A percentile compares a stretch with the other conserved stretches of the same genome.
These are phyloP conservation scores for Arctopsyche grandis DNA, from an alignment of 1,140 invertebrate genomes.

Conservation along the genomic window DNA sequence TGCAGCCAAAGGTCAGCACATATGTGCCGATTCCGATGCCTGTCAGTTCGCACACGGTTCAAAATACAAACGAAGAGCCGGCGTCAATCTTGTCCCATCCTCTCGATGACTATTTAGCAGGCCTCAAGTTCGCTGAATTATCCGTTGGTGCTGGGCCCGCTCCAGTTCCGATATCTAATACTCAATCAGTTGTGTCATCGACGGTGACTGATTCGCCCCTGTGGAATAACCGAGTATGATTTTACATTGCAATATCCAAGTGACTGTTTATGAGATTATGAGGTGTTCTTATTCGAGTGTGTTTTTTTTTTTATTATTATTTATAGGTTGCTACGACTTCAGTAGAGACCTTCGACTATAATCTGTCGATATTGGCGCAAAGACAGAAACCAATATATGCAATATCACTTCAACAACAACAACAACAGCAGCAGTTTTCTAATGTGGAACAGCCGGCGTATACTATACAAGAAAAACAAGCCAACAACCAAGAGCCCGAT, in stretches of 20 bases:
- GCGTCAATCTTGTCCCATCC: not conserved
- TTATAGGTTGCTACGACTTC: not conserved
- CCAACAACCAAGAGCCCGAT: not conserved
- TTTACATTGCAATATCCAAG: not conserved
- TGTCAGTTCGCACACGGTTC: not conserved
- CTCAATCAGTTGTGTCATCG: not conserved
- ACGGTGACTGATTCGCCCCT: not conserved
- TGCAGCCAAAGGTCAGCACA: not conserved
- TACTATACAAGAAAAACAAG: not conserved
- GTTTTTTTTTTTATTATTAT: not conserved
- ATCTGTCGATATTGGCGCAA: not conserved
- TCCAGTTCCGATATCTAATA: not conserved
- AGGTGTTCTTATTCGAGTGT: not conserved
- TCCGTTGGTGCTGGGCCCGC: not conserved
- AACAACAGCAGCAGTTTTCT: not conserved
- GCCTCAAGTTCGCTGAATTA: not conserved
- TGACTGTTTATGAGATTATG: not conserved
- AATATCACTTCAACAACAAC: not conserved
- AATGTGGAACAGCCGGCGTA: not conserved
- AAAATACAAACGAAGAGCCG: not conserved
- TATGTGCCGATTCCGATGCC: constrained; percentile 28
- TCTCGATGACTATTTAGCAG: not conserved
- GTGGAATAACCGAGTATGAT: constrained; percentile 11
- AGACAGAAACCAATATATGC: not conserved
- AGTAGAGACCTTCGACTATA: not conserved